Base-by-base conservation (phyloP, 2,113 vertebrate genomes). In the Colistium nudipinnis region DNA sequence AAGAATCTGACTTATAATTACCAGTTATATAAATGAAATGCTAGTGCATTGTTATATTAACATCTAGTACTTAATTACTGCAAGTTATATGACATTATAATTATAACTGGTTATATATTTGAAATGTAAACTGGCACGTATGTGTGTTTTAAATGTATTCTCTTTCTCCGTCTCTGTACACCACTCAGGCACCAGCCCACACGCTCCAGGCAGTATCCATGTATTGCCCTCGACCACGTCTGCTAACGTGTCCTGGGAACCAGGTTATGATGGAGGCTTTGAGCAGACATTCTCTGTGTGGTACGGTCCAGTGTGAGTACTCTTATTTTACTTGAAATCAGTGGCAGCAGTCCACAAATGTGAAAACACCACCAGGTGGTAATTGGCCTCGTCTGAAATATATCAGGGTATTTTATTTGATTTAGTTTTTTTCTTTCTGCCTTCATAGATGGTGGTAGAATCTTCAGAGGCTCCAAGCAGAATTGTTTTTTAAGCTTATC, bases 231-330 rank as follows among this genome's bases (percentile, higher is more conserved):
- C 95, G 70, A 97, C 96, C 90, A 98, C 94, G 91, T 96, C 95
- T 67, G 97, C 96, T 90, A 99, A 99, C 41, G 95, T 98, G 80
- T 98, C 98, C 88, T 99, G 98, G 98, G 97, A 99, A 87, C 94
- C 95, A 24, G 97, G 96, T 91, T 99, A 99, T 61, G 98, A 99
- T 59, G 98, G 98, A 76, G 98, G 97, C 93, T 98, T 95, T 3
- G 97, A 99, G 87, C 98, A 99, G 96, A 98, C 96, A 85, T 99
- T 99, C 94, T 99, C 97, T 92, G 98, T 99, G 94, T 99, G 97
- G 98, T 99, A 99, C 84, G 98, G 97, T 93, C 96, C 96, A 96
- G 97, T 99, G 98, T 99, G 95, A 98, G 98, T 98, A 93, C 94
- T 93, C 88, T 69, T 68, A 45, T 16, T 68, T 64, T 71, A 14